Base-by-base conservation (phyloP, 1,140 invertebrate genomes). In the Drosophila neocordata region DNA sequence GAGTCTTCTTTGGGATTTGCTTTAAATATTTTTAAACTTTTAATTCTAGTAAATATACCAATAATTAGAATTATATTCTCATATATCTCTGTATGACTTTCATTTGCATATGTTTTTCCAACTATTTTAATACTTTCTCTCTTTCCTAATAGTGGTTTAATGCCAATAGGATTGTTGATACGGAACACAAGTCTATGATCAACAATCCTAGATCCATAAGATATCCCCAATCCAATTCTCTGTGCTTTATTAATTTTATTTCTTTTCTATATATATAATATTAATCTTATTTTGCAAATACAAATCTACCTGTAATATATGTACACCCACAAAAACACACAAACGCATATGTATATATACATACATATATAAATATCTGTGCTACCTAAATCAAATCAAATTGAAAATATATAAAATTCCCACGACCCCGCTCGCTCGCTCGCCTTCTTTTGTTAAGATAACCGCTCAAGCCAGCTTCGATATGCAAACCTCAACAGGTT, bases 381-480 rank as follows among this genome's bases (percentile, higher is more conserved):
- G 44, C n/a, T 20, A 41, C 61, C 56, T 68, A 77, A 78, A 65
- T 34, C 59, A 31, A 66, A 44, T 27, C 31, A 62, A 13, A 13
- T 58, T 65, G 59, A 65, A 77, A 60, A 85, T 81, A 75, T 77
- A 87, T 41, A 74, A 61, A 75, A 20, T 48, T 20, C 24, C 71
- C 22, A 38, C 22, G 7, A 59, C 27, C 57, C 20, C 59, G 63
- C 81, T 15, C 41, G 18, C 2, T 48, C 34, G 70, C 57, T 85
- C 59, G 15, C 41, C 41, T 20, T 48, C 15, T 48, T 78, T 69
- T 79, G 80, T 91, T 73, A 85, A 91, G 89, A 92, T 93, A 61
- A 92, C 93, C 85, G 94, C 94, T 60, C 95, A 95, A 60, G 94
- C 94, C 57, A 92, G 90, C 58, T 95, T 95, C 65, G 96, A 96